These are phyloP conservation scores for Hyaena hyaena DNA, from an alignment of 2,113 vertebrate species.

Conservation along the genomic window DNA sequence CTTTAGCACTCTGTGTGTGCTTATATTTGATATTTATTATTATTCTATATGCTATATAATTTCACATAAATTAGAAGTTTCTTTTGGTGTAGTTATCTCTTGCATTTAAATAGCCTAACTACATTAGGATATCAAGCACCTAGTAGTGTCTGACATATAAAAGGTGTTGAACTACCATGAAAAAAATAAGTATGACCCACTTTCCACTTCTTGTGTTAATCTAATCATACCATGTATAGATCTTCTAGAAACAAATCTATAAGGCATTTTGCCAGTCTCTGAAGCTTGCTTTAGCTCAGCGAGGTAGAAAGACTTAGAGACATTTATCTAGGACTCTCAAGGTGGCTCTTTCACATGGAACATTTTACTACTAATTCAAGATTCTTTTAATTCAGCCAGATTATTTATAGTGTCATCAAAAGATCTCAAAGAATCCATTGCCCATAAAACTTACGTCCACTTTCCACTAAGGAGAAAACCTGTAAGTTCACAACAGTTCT, in stretches of 20 bases:
- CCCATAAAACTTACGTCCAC: background rate
- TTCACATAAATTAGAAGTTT: background rate
- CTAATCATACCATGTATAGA: background rate
- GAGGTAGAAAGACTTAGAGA: background rate
- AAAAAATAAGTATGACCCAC: background rate
- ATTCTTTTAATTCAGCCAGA: conserved; percentile 12
- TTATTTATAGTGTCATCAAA: background rate
- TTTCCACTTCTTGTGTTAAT: background rate
- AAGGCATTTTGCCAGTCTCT: background rate
- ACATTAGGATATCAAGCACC: background rate
- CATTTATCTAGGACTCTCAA: background rate
- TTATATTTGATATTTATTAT: background rate
- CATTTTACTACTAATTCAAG: background rate
- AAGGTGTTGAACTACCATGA: background rate
- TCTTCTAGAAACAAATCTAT: background rate
- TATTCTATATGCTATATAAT: background rate
- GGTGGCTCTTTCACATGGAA: background rate
- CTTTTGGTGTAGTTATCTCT: background rate
- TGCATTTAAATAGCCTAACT: background rate
- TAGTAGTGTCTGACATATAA: background rate
- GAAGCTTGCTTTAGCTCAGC: background rate
- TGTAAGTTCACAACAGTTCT: background rate
- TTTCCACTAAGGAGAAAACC: background rate
- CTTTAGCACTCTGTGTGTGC: background rate
- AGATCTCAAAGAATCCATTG: background rate